Base-by-base conservation (phyloP, 2,888 invertebrate species). In the Drosophila algonquin region DNA sequence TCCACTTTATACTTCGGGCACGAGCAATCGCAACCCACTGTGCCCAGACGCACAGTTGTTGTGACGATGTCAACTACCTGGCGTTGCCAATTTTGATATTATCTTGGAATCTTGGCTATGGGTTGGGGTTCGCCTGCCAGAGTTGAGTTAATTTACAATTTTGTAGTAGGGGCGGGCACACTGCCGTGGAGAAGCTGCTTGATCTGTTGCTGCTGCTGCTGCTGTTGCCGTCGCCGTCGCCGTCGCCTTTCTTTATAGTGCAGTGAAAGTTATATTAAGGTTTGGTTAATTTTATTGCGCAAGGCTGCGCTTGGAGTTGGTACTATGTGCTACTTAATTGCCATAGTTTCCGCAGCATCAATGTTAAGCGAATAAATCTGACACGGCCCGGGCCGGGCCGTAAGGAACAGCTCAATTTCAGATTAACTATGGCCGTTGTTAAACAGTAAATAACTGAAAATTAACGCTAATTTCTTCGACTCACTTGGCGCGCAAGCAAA, bases 261-360 rank as follows among this genome's bases (percentile, higher is more conserved):
- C 50, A 51, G 63, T 47, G 63, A 63, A 73, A 73, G 58, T 68
- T 73, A 63, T 76, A 77, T 79, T 79, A 65, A 75, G 76, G 73
- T 76, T 84, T 76, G 75, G 59, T 63, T 30, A 30, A 30, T 30
- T 30, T 30, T 30, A 30, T 30, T 30, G 30, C 30, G 30, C 30
- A 30, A 30, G 30, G 30, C 30, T 30, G 51, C 56, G 44, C 18
- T 10, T 14, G 35, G 27, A 27, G 10, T n/a, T 35, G 14, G 10
- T 16, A 35, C 54, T 40, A 40, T 14, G 14, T 40, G 40, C 6
- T 5, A 6, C 14, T 14, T 40, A 14, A 14, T 6, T 50, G 45
- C 44, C 27, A 27, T 10, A 44, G 48, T 56, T 48, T 21, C 57
- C 53, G n/a, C 30, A 32, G 45, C 24, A 30, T 18, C 24, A 47